These are phyloP conservation scores for Hyppa rectilinea DNA, from an alignment of 2,888 invertebrate genomes.

Conservation along the genomic window DNA sequence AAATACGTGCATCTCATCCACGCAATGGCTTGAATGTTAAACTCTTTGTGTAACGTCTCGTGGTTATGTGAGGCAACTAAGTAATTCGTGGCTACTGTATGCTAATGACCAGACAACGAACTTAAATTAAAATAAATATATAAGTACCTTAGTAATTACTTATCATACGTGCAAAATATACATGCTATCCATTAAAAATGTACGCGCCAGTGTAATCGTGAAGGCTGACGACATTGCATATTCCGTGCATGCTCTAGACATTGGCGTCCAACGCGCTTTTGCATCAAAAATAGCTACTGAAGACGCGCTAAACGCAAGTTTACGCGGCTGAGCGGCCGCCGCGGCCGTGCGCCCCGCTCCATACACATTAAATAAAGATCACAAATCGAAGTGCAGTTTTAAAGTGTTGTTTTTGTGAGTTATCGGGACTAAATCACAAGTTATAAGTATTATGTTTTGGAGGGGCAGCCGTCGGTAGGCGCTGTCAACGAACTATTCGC, in stretches of 20 bases:
- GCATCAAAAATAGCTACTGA: conserved; percentile 90
- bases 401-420: conserved; percentile 66
- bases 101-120: conserved; percentile 39
- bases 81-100: conserved; percentile 40
- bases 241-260: conserved; percentile 90
- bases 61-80: conserved; percentile 31
- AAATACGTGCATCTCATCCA: neutral
- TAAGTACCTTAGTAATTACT: conserved; percentile 47
- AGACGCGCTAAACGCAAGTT: conserved; percentile 88
- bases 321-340: conserved; percentile 84
- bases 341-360: conserved; percentile 79
- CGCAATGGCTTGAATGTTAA: conserved; percentile 20
- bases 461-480: conserved; percentile 70
- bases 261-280: conserved; percentile 89
- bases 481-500: conserved; percentile 88
- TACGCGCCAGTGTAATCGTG: conserved; percentile 76
- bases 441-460: conserved; percentile 77
- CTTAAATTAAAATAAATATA: conserved; percentile 39
- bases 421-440: conserved; percentile 67
- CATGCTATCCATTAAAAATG: conserved; percentile 65
- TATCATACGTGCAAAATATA: conserved; percentile 47
- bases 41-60: conserved; percentile 21
- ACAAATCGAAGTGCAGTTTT: conserved; percentile 65
- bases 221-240: conserved; percentile 90
- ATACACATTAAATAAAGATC: conserved; percentile 64